A percentile compares a stretch with the other conserved stretches of the same genome.
phyloP scores from a whole-genome alignment of 2,797 vertebrate species.

The Luscinia luscinia region DNA sequence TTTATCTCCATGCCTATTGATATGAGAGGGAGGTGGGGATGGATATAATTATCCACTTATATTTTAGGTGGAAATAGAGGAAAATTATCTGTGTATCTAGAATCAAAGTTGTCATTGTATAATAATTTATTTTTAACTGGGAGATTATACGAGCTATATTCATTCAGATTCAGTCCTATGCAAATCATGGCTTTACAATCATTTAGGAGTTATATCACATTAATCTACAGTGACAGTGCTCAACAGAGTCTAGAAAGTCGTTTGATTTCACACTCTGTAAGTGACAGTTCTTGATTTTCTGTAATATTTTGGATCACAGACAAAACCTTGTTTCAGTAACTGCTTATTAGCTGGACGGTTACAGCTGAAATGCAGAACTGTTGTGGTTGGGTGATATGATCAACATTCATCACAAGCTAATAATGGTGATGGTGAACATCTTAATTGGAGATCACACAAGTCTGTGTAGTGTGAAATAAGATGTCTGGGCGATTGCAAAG shows the following conservation, averaged over 20 bases:
- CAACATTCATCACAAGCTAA: constrained; percentile 41
- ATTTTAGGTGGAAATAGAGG: neutral
- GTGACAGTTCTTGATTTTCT: constrained; percentile 35
- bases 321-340: constrained; percentile 20
- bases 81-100: neutral
- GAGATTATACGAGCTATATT: neutral
- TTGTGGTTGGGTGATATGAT: neutral
- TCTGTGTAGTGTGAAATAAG: constrained; percentile 56
- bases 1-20: neutral
- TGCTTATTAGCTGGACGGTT: neutral
- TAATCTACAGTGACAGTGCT: constrained; percentile 42
- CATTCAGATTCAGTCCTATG: neutral
- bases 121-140: neutral
- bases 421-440: constrained; percentile 37
- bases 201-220: neutral
- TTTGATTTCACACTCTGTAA: constrained; percentile 43
- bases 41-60: neutral
- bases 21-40: neutral
- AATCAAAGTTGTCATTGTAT: neutral
- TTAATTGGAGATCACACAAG: constrained; percentile 49
- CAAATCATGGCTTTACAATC: constrained; percentile 13
- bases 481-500: constrained; percentile 19
- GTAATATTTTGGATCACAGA: neutral
- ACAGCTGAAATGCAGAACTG: constrained; percentile 2
- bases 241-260: neutral